Base-by-base conservation (phyloP, 2,113 vertebrate genomes). In the Pelecanoides urinatrix region DNA sequence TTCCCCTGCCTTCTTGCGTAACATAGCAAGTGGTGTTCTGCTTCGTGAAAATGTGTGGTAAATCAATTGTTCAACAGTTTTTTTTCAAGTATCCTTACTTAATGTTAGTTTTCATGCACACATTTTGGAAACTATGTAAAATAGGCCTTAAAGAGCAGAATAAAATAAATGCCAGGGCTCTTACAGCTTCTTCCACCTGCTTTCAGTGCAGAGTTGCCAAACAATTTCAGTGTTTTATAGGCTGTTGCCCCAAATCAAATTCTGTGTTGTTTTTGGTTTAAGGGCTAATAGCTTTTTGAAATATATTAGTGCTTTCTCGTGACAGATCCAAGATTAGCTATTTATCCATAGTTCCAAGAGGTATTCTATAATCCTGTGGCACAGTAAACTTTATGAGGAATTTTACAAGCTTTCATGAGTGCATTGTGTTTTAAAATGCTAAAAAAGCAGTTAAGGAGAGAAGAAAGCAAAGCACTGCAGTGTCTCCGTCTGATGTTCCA, bases 231-330 rank as follows among this genome's bases (percentile, higher is more conserved):
- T 96, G 85, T 58, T 94, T 97, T 97, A 96, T 94, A 95, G 96
- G 56, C 63, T 89, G 84, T 95, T 95, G 89, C 66, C 91, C 82
- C 94, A 90, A 90, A 97, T 96, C 94, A 95, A 94, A 94, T 95
- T 92, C 95, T 47, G 65, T 84, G 92, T 90, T 97, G 87, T 86
- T 97, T 96, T 96, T 97, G 93, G 95, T 96, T 97, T 96, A 94
- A 95, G 92, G 74, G 94, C 94, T 94, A 96, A 94, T 97, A 92
- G 92, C 92, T 96, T 97, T 96, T 96, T 94, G 88, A 96, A 97
- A 96, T 95, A 94, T 93, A 93, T 97, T 95, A 91, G 92, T 73
- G 81, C 74, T 91, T 97, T 88, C 78, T 88, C 74, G 96, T 92
- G 94, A 86, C 91, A 88, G 89, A 92, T 90, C 87, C 66, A 49